These are phyloP conservation scores for Epizoanthus stellaris DNA, from an alignment of 92 coral and sea anemone species.

Conservation along the genomic window DNA sequence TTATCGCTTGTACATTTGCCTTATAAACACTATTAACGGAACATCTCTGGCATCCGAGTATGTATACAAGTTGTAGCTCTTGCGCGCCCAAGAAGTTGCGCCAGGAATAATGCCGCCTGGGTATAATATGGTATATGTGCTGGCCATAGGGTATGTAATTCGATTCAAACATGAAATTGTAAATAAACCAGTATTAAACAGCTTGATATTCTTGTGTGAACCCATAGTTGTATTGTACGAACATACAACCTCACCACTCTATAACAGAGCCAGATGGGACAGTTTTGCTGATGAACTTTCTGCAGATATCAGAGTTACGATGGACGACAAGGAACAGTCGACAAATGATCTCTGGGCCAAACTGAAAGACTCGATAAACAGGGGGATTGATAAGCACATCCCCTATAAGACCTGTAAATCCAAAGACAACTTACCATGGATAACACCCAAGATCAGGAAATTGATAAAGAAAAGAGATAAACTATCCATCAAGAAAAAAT, in stretches of 20 bases:
- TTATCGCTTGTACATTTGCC: too few species aligned
- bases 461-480: conserved; percentile 40
- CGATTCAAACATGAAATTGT: too few species aligned
- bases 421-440: conserved; percentile 47
- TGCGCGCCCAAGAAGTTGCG: too few species aligned
- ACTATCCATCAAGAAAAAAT: conserved; percentile 25
- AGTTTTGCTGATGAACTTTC: conserved; percentile 47
- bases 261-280: conserved; percentile 61
- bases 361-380: conserved; percentile 30
- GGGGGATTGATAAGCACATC: conserved; percentile 37
- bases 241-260: conserved; percentile 35
- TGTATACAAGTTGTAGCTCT: too few species aligned
- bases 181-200: too few species aligned
- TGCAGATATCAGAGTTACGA: conserved; percentile 19
- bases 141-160: too few species aligned
- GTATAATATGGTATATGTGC: too few species aligned
- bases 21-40: too few species aligned
- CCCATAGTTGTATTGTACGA: too few species aligned
- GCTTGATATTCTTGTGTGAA: too few species aligned
- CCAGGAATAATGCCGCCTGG: too few species aligned
- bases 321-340: conserved; percentile 34
- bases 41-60: too few species aligned
- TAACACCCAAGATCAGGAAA: conserved; percentile 39
- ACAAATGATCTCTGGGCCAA: conserved; percentile 56
- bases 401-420: conserved; percentile 36